phyloP scores from a whole-genome alignment of 2,797 vertebrate species.

The Poecilia velifera region DNA sequence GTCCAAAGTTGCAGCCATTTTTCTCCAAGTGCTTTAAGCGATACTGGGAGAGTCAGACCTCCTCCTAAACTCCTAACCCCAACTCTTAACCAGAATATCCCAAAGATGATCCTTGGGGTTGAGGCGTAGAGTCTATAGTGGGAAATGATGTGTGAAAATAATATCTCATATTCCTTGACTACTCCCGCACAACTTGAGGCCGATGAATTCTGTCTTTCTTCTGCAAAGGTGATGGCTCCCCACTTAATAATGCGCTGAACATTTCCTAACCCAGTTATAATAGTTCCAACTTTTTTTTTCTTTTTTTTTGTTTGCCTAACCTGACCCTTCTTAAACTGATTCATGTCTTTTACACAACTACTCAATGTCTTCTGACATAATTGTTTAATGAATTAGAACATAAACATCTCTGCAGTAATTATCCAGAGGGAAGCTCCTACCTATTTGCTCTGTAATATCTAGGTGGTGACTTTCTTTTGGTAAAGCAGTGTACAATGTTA shows the following conservation, averaged over 20 bases:
- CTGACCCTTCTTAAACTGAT: not conserved
- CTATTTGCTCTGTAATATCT: not conserved
- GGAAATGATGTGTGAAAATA: not conserved
- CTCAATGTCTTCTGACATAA: not conserved
- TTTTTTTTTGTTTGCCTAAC: not conserved
- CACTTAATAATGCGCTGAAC: not conserved
- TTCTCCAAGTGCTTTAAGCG: not conserved
- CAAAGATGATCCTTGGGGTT: not conserved
- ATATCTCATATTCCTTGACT: not conserved
- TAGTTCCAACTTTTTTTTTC: not conserved
- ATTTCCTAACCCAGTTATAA: not conserved
- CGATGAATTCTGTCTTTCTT: not conserved
- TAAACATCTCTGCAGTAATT: not conserved
- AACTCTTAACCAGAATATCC: not conserved
- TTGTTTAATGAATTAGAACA: not conserved
- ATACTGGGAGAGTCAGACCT: not conserved
- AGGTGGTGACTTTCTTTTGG: not conserved
- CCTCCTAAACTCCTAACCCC: no score
- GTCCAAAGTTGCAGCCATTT: not conserved
- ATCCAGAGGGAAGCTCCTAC: not conserved
- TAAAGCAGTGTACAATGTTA: constrained; percentile 10
- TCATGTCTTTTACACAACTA: not conserved
- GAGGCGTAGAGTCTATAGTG: not conserved
- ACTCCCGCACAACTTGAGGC: not conserved
- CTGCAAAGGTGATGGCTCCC: not conserved